Conservation (phyloP, 2,888 invertebrate species). For the Trimorus sp. region DNA sequence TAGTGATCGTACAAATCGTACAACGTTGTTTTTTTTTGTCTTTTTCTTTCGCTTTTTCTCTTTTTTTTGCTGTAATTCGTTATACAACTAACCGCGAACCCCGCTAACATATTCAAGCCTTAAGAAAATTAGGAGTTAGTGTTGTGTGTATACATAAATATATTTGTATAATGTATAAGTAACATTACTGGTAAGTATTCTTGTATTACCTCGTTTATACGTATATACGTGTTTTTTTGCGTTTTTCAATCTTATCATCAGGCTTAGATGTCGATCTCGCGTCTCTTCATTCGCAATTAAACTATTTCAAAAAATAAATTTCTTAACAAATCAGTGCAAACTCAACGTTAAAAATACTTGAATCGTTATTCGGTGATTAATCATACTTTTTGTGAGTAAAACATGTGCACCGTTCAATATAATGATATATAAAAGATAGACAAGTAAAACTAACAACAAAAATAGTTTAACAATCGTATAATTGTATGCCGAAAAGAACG, state of each 20-base stretch:
- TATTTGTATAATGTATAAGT: slow-evolving; percentile 61
- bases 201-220: slow-evolving; percentile 47
- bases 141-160: slow-evolving; percentile 53
- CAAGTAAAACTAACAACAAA: slow-evolving; percentile 30
- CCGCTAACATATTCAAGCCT: slow-evolving; percentile 59
- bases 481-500: slow-evolving; percentile 48
- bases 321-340: slow-evolving; percentile 26
- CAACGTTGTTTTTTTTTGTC: slow-evolving; percentile 21
- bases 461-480: slow-evolving; percentile 32
- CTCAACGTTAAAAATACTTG: slow-evolving; percentile 18
- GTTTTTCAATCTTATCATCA: slow-evolving; percentile 34
- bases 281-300: slow-evolving; percentile 11
- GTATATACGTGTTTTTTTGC: slow-evolving; percentile 20
- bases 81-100: slow-evolving; percentile 62
- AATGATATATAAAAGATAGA: slow-evolving; percentile 24
- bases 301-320: slow-evolving; percentile 26
- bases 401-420: slow-evolving; percentile 4
- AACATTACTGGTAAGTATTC: slow-evolving; percentile 60
- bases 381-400: slow-evolving; percentile 26
- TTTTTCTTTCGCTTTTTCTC: slow-evolving; percentile 36
- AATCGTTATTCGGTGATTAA: slow-evolving; percentile 1
- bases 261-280: slow-evolving; percentile 51
- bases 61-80: slow-evolving; percentile 23
- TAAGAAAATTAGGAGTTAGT: slow-evolving; percentile 64
- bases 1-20: slow-evolving; percentile 19